Evolutionary conservation across 2,797 vertebrate genomes (phyloP), one percentile per base, ranked within the genome.

Genomic region (Argya squamiceps): DNA sequence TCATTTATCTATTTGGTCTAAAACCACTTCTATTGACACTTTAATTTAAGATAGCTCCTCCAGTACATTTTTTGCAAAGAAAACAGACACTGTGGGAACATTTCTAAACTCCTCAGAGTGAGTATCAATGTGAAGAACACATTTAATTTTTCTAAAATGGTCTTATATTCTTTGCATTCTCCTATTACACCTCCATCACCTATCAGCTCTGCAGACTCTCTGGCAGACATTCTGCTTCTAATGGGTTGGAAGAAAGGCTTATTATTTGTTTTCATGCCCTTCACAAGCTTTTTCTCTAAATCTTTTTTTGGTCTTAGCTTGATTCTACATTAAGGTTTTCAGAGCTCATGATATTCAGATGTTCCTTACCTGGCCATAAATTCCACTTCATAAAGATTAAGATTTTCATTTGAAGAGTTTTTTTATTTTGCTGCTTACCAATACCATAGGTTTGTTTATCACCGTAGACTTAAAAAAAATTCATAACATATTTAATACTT

Each of bases 1-100:
- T 93, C 62, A 73, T 86, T 93, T 93, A 88, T 84, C 89, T 88
- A n/a, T 89, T 92, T 93, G 91, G 80, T 89, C 77, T 86, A 75
- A 96, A 95, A 86, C 65, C 29, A 84, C 58, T 92, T 71, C 49
- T 86, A 84, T 84, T 94, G 89, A 91, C 80, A 93, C 19, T 93
- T 94, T 84, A 86, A 92, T 94, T 93, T 94, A 64, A 81, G 80
- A 71, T 64, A 78, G 70, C 55, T 95, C 46, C 30, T 79, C 23
- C 37, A 73, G 58, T 68, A 90, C 43, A 86, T 81, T 62, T 73
- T 92, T 81, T 3, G 3, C 27, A 62, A 64, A 93, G 46, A 83
- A 78, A 94, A 81, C 3, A 56, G 43, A 10, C 53, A 64, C 27
- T 68, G 5, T 68, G 53, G 34, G 53, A 84, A 71, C 34, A 58